These are phyloP conservation scores for Drosophila bifasciata DNA, from an alignment of 1,140 invertebrate species.

Conservation along the genomic window DNA sequence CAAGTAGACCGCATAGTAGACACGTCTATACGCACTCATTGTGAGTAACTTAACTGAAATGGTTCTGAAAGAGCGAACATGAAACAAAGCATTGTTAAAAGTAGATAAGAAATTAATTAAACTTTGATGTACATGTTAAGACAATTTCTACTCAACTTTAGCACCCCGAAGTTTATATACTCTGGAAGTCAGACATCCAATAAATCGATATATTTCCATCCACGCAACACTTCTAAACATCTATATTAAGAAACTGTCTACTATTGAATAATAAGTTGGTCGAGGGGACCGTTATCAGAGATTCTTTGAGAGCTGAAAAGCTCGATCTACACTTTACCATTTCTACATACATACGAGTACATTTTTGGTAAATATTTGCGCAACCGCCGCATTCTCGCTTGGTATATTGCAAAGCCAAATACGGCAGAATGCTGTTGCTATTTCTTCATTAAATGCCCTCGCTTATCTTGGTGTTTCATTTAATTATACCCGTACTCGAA, in stretches of 20 bases:
- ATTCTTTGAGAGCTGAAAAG: too few relatives aligned
- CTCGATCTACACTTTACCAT: too few relatives aligned
- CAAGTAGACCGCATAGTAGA: conserved; percentile 23
- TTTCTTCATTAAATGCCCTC: conserved; percentile 17
- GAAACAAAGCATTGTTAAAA: not conserved
- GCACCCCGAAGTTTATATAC: too few relatives aligned
- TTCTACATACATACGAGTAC: too few relatives aligned
- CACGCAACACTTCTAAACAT: conserved; percentile 29
- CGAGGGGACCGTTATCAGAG: too few relatives aligned
- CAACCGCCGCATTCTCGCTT: conserved; percentile 41
- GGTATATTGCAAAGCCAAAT: conserved; percentile 50
- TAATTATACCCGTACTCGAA: conserved; percentile 35
- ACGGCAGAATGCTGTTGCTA: conserved; percentile 46
- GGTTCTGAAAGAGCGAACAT: not conserved
- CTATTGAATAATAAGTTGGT: too few relatives aligned
- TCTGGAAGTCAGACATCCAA: too few relatives aligned
- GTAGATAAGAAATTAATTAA: conserved; percentile 45
- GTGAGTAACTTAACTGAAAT: conserved; percentile 16
- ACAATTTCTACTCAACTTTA: too few relatives aligned
- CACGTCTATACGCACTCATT: conserved; percentile 40
- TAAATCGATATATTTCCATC: conserved; percentile 20
- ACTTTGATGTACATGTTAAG: not conserved
- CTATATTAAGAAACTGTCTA: too few relatives aligned
- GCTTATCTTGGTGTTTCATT: conserved; percentile 19
- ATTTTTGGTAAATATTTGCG: conserved; percentile 52